Evolutionary conservation across 1,140 invertebrate species (phyloP), one percentile per base, ranked within the genome.

Genomic region (Drosophila ohnishii): DNA sequence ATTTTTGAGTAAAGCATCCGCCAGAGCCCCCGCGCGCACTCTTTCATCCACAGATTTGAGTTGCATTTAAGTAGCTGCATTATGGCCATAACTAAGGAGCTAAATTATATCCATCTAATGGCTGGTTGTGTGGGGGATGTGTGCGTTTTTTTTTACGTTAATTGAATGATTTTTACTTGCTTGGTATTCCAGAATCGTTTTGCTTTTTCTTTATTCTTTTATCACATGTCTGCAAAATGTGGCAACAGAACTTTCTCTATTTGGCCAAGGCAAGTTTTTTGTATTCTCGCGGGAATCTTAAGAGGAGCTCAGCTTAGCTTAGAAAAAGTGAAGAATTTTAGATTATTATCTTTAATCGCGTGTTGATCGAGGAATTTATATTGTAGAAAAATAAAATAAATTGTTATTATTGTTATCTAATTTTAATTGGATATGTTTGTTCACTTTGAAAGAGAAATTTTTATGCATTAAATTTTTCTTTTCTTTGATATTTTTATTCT

Each of bases 1-100:
- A 65, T 82, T 86, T 86, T 86, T 82, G 79, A 76, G 81, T 59
- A 70, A 70, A 66, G 74, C 81, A 84, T 82, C 82, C 74, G 75
- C 73, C 65, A 72, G 57, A 48, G 16, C 6, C 56, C 16, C 35
- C 22, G 22, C 22, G 22, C 22, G 22, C 22, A 22, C 22, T 22
- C 28, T 11, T 14, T 7, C 19, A 1, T 32, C 28, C 40, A 34
- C 50, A 39, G 45, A 44, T 61, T 62, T 55, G 63, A 76, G 74
- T 76, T 76, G 73, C 75, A 37, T 77, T 70, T 77, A 70, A 77
- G 57, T 70, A 77, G 75, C 75, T 70, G 73, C 74, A 76, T 76
- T 76, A 67, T 75, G 63, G 62, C 73, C 73, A 76, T 75, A 76
- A 53, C 73, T 67, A 44, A 42, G 40, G 35, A 66, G 72, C 73